Percentiles rank a stretch among this genome's conserved stretches.
Conservation (phyloP, 2,113 vertebrate genomes). For the Leptobrachium ailaonicum region DNA sequence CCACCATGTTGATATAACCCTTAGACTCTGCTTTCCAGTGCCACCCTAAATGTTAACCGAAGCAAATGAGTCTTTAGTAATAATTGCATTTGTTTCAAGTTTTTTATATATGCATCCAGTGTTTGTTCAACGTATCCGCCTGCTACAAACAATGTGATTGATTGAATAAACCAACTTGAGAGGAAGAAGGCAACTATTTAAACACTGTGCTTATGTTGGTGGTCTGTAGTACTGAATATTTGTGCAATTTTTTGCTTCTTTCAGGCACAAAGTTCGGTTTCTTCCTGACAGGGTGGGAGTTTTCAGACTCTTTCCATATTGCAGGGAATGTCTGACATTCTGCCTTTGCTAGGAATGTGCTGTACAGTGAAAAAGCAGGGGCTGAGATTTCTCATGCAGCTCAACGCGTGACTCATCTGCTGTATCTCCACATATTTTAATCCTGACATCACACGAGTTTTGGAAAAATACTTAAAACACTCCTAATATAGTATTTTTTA, state of each 20-base stretch:
- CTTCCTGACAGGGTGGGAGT: background rate
- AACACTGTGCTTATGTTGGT: background rate
- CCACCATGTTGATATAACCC: too few relatives aligned
- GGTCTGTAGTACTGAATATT: background rate
- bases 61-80: too few relatives aligned
- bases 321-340: background rate
- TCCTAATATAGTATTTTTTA: too few relatives aligned
- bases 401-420: slow-evolving; percentile 29
- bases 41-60: too few relatives aligned
- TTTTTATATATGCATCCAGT: too few relatives aligned
- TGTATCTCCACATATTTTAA: slow-evolving; percentile 18
- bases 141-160: too few relatives aligned
- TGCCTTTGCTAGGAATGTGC: slow-evolving; percentile 13
- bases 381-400: slow-evolving; percentile 27
- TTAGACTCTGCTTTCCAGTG: too few relatives aligned
- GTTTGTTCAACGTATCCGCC: too few relatives aligned
- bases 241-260: background rate
- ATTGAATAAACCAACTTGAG: too few relatives aligned
- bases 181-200: too few relatives aligned
- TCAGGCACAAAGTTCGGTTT: background rate
- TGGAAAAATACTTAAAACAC: background rate
- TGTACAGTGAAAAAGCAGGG: slow-evolving; percentile 9
- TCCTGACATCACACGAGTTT: slow-evolving; percentile 1
- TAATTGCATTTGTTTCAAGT: too few relatives aligned
- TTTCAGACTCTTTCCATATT: background rate